A percentile compares a stretch with the other conserved stretches of the same genome.
Conservation (phyloP, 2,113 vertebrate genomes). For the Pungitius pungitius region DNA sequence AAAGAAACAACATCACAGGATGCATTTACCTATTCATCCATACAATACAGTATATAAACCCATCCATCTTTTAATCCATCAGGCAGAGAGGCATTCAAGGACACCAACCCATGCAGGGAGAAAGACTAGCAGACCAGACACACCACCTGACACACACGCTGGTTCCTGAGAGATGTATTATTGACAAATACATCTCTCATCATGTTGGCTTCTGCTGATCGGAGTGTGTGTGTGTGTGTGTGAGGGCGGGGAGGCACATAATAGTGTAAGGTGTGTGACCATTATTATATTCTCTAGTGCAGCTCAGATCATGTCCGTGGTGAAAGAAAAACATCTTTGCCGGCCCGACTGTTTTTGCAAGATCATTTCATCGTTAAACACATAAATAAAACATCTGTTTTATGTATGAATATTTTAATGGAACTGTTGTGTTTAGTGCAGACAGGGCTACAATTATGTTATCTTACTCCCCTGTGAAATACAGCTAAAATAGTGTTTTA, state of each 20-base stretch:
- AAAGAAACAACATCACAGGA: not conserved
- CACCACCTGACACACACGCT: slow-evolving; percentile 20
- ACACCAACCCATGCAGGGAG: slow-evolving; percentile 15
- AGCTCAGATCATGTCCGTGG: not conserved
- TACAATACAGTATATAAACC: not conserved
- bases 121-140: slow-evolving; percentile 23
- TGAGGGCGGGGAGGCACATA: not conserved
- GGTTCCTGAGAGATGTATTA: slow-evolving; percentile 36
- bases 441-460: not conserved
- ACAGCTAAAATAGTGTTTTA: not conserved
- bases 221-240: not conserved
- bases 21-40: not conserved
- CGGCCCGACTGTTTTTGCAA: not conserved
- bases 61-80: slow-evolving; percentile 17
- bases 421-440: not conserved
- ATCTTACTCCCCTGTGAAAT: not conserved
- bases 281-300: not conserved
- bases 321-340: not conserved
- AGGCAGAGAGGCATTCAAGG: slow-evolving; percentile 4
- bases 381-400: not conserved
- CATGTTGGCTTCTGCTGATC: slow-evolving; percentile 9
- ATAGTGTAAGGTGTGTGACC: not conserved
- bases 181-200: slow-evolving; percentile 48
- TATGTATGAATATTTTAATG: no score
- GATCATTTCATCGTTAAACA: not conserved